Percentiles rank a stretch among this genome's conserved stretches.
phyloP scores from a whole-genome alignment of 2,797 vertebrate species.

The Chanos chanos region DNA sequence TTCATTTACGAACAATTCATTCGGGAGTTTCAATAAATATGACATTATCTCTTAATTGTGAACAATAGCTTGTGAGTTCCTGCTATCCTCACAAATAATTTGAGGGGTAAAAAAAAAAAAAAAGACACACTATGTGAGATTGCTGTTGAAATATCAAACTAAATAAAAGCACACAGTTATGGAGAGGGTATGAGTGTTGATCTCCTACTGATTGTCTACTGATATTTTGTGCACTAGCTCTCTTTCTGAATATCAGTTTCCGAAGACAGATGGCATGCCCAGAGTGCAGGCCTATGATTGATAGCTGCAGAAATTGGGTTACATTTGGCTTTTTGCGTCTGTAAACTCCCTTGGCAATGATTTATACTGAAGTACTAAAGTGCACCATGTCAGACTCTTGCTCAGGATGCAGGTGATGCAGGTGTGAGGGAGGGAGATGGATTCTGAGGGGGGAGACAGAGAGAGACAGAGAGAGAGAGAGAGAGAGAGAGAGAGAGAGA shows the following conservation, averaged over 20 bases:
- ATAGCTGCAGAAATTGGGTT: constrained; percentile 77
- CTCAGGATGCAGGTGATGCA: too few relatives aligned
- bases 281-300: constrained; percentile 66
- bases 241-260: constrained; percentile 50
- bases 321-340: constrained; percentile 66
- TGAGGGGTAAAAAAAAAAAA: constrained; percentile 37
- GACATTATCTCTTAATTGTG: constrained; percentile 65
- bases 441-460: neutral
- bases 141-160: constrained; percentile 17
- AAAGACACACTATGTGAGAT: constrained; percentile 15
- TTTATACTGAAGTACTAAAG: constrained; percentile 68
- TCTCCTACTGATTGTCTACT: constrained; percentile 39
- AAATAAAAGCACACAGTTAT: constrained; percentile 23
- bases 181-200: neutral
- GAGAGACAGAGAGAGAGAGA: neutral
- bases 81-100: constrained; percentile 23
- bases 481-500: neutral
- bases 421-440: neutral
- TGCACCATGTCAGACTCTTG: constrained; percentile 52
- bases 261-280: constrained; percentile 69
- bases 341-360: constrained; percentile 65
- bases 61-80: constrained; percentile 54
- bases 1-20: constrained; percentile 62
- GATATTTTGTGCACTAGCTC: constrained; percentile 38
- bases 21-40: constrained; percentile 61